Evolutionary conservation across 2,113 vertebrate species (phyloP).

Genomic region (Cathartes aura): DNA sequence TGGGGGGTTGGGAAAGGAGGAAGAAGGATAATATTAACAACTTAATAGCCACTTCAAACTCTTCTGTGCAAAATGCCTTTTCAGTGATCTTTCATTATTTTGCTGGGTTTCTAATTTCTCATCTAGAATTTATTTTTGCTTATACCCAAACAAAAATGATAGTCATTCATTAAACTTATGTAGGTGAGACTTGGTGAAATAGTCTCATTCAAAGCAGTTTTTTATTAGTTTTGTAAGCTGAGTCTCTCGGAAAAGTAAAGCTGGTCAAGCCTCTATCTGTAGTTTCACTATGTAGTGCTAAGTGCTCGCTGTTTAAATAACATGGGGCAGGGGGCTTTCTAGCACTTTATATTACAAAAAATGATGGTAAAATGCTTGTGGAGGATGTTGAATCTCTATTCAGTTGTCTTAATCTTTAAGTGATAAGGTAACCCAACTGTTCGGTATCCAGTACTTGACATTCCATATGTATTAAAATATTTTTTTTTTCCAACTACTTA

Average conservation of each 20-base stretch:
- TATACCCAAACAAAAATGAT: neutral
- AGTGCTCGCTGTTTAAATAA: neutral
- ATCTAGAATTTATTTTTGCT: neutral
- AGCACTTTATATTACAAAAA: neutral
- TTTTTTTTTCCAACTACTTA: neutral
- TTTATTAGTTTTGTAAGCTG: neutral
- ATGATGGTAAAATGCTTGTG: neutral
- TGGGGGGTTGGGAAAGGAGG: neutral
- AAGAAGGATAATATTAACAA: neutral
- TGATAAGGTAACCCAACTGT: neutral
- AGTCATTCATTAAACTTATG: fast-evolving
- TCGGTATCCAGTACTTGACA: neutral
- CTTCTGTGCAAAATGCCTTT: neutral
- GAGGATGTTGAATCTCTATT: neutral
- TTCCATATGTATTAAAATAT: neutral
- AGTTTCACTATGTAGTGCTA: neutral
- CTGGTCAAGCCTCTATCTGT: neutral
- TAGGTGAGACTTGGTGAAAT: neutral
- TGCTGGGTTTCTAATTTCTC: neutral
- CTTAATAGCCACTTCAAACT: neutral
- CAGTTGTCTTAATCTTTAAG: neutral
- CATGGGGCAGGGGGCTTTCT: neutral
- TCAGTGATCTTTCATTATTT: neutral
- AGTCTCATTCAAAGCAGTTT: neutral
- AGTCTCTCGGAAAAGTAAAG: neutral